Evolutionary conservation across 2,888 invertebrate genomes (phyloP), one percentile per base, ranked within the genome.

Genomic region (Ophioninae sp.): DNA sequence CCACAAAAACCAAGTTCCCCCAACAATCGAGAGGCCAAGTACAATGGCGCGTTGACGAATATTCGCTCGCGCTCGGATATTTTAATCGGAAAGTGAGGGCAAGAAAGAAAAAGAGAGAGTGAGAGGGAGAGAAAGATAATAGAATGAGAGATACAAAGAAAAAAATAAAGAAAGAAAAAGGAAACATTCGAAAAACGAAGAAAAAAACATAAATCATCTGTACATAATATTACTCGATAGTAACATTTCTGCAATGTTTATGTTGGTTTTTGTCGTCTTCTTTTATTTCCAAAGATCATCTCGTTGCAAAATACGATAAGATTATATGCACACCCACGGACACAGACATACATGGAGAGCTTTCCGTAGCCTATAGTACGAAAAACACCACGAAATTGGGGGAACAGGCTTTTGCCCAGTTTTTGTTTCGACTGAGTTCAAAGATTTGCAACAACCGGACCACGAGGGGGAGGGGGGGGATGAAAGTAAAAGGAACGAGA

Each of bases 201-300:
- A 59, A 68, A 59, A 79, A 75, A 87, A 84, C 86, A 86, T 87
- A 86, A 86, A 85, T 86, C 84, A 84, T 84, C 69, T 88, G 87
- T 90, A 90, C 81, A 89, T 89, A 88, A 85, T 88, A 85, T 86
- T 84, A 84, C 85, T 87, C 79, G 84, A 87, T 68, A 79, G 84
- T 83, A 85, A 88, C 78, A 79, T 87, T 82, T 76, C 81, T 80
- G 81, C 79, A 86, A 82, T 84, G 74, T 82, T 80, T 82, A 81
- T 80, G 81, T 88, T 88, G 79, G 76, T 87, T 77, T 83, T 77
- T 76, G 41, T 75, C 51, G 84, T 75, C n/a, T 85, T 84, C 81
- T 80, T n/a, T 72, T 86, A 30, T 74, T 81, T 82, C 72, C 71
- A 75, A 84, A 85, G 84, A 87, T 79, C 86, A 85, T 85, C 83